Percentiles rank a stretch among this genome's conserved stretches.
Evolutionary conservation across 2,113 vertebrate genomes (phyloP).

Genomic region (Spheniscus mendiculus): DNA sequence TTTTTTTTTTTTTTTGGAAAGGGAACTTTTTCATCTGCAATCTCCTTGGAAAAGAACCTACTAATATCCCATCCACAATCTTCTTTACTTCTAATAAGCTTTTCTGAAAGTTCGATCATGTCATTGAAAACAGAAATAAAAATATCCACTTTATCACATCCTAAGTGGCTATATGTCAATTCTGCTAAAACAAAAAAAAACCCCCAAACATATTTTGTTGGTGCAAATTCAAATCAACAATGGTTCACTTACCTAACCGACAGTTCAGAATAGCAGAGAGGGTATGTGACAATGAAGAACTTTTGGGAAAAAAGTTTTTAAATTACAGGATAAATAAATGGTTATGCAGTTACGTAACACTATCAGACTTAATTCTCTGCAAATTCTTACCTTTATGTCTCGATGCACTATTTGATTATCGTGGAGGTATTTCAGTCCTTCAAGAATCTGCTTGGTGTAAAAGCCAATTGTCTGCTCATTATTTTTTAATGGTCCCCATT

Average conservation of each 20-base stretch:
- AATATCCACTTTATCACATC: background rate
- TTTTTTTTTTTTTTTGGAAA: background rate
- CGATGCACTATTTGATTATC: constrained; percentile 98
- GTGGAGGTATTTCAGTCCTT: constrained; percentile 97
- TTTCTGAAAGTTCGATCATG: background rate
- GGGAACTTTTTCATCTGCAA: background rate
- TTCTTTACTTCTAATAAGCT: background rate
- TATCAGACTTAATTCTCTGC: background rate
- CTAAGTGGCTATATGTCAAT: background rate
- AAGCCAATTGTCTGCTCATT: constrained; percentile 98
- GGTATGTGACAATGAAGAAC: background rate
- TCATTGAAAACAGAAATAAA: background rate
- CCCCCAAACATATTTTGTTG: background rate
- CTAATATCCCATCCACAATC: background rate
- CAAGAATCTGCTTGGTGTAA: constrained; percentile 97
- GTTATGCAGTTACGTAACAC: background rate
- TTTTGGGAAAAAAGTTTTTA: background rate
- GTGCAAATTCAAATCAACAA: background rate
- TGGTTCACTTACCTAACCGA: background rate
- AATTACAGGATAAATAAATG: background rate
- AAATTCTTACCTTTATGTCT: constrained; percentile 91
- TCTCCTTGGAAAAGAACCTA: background rate
- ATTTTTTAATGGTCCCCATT: constrained; percentile 97
- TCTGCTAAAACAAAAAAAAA: background rate
- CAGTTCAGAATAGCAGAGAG: background rate